A percentile compares a stretch with the other conserved stretches of the same genome.
phyloP scores from a whole-genome alignment of 2,797 vertebrate species.

The Perodicticus potto region DNA sequence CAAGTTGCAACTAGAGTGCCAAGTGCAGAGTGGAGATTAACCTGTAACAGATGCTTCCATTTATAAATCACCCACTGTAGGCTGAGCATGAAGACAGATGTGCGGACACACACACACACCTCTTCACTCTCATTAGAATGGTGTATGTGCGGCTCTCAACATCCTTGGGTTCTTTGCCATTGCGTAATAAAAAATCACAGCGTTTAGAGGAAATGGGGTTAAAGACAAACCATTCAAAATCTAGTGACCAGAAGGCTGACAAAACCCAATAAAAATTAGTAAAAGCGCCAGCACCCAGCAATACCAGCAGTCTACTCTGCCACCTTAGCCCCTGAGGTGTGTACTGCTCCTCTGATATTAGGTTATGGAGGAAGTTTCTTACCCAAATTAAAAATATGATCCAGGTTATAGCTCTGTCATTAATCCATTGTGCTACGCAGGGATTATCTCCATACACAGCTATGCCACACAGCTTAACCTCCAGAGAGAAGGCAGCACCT shows the following conservation, averaged over 20 bases:
- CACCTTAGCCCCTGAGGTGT: background rate
- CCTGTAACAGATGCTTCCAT: background rate
- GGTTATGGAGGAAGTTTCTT: background rate
- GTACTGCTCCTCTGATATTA: background rate
- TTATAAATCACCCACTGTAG: background rate
- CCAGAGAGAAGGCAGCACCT: background rate
- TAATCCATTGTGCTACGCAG: background rate
- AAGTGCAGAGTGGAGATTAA: background rate
- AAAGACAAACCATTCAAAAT: background rate
- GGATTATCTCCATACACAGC: background rate
- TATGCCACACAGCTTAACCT: background rate
- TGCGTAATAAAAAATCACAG: background rate
- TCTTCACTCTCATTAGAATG: background rate
- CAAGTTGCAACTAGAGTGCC: background rate
- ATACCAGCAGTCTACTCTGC: accelerated
- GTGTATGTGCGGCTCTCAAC: background rate
- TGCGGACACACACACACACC: no score
- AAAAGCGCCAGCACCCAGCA: background rate
- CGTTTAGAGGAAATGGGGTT: background rate
- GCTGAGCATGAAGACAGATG: accelerated
- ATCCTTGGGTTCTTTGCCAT: background rate
- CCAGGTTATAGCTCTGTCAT: background rate
- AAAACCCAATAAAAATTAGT: background rate
- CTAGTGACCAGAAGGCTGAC: background rate
- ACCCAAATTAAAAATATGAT: background rate